A percentile compares a stretch with the other conserved stretches of the same genome.
Evolutionary conservation across 1,140 invertebrate species (phyloP).

Genomic region (Thaumetopoea pityocampa): DNA sequence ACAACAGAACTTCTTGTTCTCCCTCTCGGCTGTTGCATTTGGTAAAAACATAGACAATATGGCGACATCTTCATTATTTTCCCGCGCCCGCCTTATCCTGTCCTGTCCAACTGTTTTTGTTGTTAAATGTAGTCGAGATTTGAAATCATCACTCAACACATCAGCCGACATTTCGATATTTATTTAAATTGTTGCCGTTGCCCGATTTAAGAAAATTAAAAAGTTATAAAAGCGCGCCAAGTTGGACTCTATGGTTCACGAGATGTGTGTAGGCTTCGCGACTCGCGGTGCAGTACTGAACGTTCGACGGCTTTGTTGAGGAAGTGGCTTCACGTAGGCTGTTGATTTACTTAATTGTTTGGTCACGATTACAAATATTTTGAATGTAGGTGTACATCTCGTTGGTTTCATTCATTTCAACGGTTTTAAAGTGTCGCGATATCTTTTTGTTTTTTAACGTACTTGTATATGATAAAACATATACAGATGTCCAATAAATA

Average conservation of each 20-base stretch:
- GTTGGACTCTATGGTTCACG: conserved; percentile 21
- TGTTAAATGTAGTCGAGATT: conserved; percentile 82
- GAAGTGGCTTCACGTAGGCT: conserved; percentile 34
- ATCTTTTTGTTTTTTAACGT: no score
- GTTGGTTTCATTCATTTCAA: conserved; percentile 6
- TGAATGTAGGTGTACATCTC: conserved; percentile 12
- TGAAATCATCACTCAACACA: conserved; percentile 85
- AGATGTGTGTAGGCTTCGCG: conserved; percentile 48
- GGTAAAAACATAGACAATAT: conserved; percentile 89
- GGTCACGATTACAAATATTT: conserved; percentile 26
- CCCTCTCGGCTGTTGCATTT: conserved; percentile 79
- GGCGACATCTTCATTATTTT: conserved; percentile 90
- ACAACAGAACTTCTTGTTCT: conserved; percentile 86
- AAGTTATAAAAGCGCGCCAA: conserved; percentile 34
- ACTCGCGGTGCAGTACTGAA: conserved; percentile 52
- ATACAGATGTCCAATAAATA: no score
- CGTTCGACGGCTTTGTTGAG: conserved; percentile 22
- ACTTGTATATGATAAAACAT: no score
- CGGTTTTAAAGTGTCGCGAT: conserved; percentile 2
- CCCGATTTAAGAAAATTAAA: conserved; percentile 17
- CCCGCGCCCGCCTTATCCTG: conserved; percentile 83
- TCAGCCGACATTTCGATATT: conserved; percentile 81
- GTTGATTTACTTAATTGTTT: conserved; percentile 44
- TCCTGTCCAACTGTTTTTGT: conserved; percentile 87
- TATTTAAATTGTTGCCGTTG: conserved; percentile 7